Conservation (phyloP, 2,797 vertebrate genomes). For the Bucorvus abyssinicus region DNA sequence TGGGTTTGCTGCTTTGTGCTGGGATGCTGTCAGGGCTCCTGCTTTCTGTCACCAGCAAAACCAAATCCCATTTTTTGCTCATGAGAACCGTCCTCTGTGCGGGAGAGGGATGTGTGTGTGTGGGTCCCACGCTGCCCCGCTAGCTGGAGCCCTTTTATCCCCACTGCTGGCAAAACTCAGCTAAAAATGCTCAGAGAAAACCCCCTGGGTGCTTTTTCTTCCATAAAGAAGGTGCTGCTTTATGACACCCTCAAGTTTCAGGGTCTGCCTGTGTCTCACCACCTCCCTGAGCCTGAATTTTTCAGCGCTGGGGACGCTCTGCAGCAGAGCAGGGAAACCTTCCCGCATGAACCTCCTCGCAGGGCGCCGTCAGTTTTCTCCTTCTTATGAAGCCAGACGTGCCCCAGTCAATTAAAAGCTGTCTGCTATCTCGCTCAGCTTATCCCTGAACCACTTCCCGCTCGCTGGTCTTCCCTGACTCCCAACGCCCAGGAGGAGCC, state of each 20-base stretch:
- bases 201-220: neutral
- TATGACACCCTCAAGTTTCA: neutral
- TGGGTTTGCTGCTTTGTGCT: accelerated
- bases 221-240: neutral
- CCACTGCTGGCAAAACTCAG: neutral
- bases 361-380: neutral
- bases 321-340: slow-evolving; percentile 16
- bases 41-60: neutral
- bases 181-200: neutral
- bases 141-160: neutral
- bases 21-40: neutral
- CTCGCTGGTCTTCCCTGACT: accelerated
- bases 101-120: accelerated
- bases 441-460: neutral
- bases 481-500: accelerated
- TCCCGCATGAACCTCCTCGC: neutral
- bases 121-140: neutral
- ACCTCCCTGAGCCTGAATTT: neutral
- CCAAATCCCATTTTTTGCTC: neutral
- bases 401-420: slow-evolving; percentile 30
- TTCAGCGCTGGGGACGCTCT: neutral
- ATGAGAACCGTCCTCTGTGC: accelerated
- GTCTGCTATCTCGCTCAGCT: neutral
- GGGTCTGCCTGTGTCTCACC: neutral
- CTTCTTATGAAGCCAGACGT: neutral